A percentile compares a stretch with the other conserved stretches of the same genome.
phyloP scores from a whole-genome alignment of 2,888 invertebrate genomes.

The Celastrina argiolus region DNA sequence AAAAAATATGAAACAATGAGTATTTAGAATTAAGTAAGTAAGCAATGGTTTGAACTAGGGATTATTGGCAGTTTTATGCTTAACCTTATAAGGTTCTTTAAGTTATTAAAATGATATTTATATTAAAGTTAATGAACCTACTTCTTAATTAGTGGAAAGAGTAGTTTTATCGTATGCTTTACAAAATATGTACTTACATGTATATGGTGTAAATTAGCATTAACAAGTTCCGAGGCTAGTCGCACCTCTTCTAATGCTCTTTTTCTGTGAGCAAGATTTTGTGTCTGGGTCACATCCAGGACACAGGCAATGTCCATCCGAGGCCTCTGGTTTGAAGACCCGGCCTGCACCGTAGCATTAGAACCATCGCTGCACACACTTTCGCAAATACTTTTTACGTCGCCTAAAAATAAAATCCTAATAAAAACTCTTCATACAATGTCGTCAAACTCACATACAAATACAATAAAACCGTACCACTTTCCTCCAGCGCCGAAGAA shows the following conservation, averaged over 20 bases:
- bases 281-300: slow-evolving; percentile 86
- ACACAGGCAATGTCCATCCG: slow-evolving; percentile 94
- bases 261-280: slow-evolving; percentile 85
- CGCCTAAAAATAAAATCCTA: slow-evolving; percentile 49
- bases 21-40: too few relatives aligned
- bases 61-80: too few relatives aligned
- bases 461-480: slow-evolving; percentile 49
- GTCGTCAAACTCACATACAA: slow-evolving; percentile 27
- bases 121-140: background rate
- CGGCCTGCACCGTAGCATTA: slow-evolving; percentile 68
- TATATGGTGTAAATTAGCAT: slow-evolving; percentile 89
- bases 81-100: too few relatives aligned
- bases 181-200: slow-evolving; percentile 80
- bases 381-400: slow-evolving; percentile 74
- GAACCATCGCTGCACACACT: slow-evolving; percentile 76
- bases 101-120: background rate
- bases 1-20: too few relatives aligned
- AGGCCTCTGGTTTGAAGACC: slow-evolving; percentile 69
- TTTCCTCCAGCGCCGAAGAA: slow-evolving; percentile 63
- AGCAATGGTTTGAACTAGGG: too few relatives aligned
- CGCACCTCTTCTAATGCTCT: slow-evolving; percentile 91
- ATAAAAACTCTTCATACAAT: slow-evolving; percentile 31
- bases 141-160: background rate
- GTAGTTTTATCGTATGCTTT: background rate
- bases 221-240: slow-evolving; percentile 86